A percentile compares a stretch with the other conserved stretches of the same genome.
These are phyloP conservation scores for Anagrus nilaparvatae DNA, from an alignment of 1,140 invertebrate species.

Conservation along the genomic window DNA sequence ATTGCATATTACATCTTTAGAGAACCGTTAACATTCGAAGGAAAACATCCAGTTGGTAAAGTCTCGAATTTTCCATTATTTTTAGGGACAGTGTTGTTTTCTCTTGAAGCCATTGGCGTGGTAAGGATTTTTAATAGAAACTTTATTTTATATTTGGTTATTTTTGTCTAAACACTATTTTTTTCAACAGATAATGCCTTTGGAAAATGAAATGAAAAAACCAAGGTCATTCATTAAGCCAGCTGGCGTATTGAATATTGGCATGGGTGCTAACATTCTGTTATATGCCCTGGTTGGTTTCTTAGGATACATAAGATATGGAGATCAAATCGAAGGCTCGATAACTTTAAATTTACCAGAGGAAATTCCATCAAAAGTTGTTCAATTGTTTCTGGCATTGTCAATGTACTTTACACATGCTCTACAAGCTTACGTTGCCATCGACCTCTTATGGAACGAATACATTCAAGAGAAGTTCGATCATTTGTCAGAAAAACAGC, in stretches of 20 bases:
- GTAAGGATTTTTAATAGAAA: constrained; percentile 42
- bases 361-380: constrained; percentile 50
- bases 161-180: no score
- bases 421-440: constrained; percentile 89
- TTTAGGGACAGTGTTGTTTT: constrained; percentile 82
- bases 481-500: constrained; percentile 42
- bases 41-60: constrained; percentile 46
- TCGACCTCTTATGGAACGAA: constrained; percentile 78
- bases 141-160: no score
- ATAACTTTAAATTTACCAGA: constrained; percentile 64
- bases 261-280: constrained; percentile 62
- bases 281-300: constrained; percentile 70
- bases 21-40: constrained; percentile 47
- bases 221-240: constrained; percentile 60
- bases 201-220: constrained; percentile 79
- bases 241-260: constrained; percentile 66
- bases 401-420: constrained; percentile 86
- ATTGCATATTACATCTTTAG: constrained; percentile 58
- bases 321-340: constrained; percentile 50
- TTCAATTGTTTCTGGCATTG: constrained; percentile 75
- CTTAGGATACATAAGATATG: constrained; percentile 74
- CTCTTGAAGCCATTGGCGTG: constrained; percentile 80
- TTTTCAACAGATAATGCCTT: constrained; percentile 57
- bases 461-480: constrained; percentile 43
- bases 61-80: constrained; percentile 55